Base-by-base conservation (phyloP, 2,113 vertebrate species). In the Pollimyrus isidori region DNA sequence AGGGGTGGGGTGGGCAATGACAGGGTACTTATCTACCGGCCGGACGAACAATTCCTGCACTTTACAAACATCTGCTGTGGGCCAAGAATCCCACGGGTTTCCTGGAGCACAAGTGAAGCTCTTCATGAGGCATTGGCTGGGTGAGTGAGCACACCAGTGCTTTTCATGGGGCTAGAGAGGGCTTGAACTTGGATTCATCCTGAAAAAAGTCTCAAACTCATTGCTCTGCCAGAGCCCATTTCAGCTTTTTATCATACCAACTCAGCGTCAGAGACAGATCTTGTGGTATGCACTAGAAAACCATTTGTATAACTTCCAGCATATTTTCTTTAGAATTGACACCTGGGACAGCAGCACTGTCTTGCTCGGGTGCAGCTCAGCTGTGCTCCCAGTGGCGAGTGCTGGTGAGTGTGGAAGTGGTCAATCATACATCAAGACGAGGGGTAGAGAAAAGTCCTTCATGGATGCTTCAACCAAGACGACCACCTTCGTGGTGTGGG, bases 401-500 rank as follows among this genome's bases (percentile, higher is more conserved):
- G 49, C 50, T 39, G 13, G n/a, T 50, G 85, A 56, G 85, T n/a
- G 84, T 5, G 13, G 48, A 86, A 21, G 19, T 13, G 84, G 48
- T 10, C 19, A 52, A 6, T 35, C 17, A 7, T 23, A n/a, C 19
- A 39, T 35, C 19, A 45, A 45, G 35, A 45, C 11, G 52, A 87
- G 17, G 7, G 9, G 19, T 7, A 58, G 23, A 45, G 45, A 86
- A 42, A n/a, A 85, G 56, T 69, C 13, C 87, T 90, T 90, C 90
- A 95, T 94, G 92, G 84, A 45, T 1, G 80, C n/a, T 9, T 42
- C 93, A 23, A 1, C 49, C 9, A 89, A 3, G 3, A 89, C 92
- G 3, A 93, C 89, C 26, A 91, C 91, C 87, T 99, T 99, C 90
- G 90, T 73, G 1, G 90, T 90, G 30, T 97, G 95, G 94, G 98